Evolutionary conservation across 2,113 vertebrate species (phyloP), one percentile per base, ranked within the genome.

Genomic region (Callocephalon fimbriatum): DNA sequence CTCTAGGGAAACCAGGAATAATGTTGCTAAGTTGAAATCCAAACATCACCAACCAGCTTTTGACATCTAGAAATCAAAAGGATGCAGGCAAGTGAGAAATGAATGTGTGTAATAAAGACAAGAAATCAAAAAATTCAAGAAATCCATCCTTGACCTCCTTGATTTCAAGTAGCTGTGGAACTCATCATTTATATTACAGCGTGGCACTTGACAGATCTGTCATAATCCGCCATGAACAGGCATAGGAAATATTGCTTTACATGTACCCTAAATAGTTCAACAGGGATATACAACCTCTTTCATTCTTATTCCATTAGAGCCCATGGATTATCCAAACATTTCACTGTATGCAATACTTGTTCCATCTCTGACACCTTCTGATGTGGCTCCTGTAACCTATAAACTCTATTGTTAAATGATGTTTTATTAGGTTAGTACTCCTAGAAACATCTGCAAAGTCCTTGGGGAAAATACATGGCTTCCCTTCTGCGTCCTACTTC

Each of bases 1-100:
- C 99, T 97, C 99, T 98, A 67, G 99, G 99, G 96, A 99, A 99
- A 85, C 99, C 99, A 40, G 99, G 99, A 97, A 99, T 99, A 87
- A 99, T 99, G 98, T 99, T 99, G 98, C 99, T 99, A 71, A 99
- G 99, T 97, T 99, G 99, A 98, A 99, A 99, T 97, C 99, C 99
- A 97, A 99, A 99, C 99, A 99, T 99, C 97, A 99, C 99, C 95
- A 99, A 98, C 99, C 99, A 99, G 97, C 99, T 99, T 98, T 99
- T 99, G 98, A 99, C 99, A 98, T 99, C 99, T 99, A 53, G 67
- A 63, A 93, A 97, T 65, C 44, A 95, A 95, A 97, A 97, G 37
- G 92, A 94, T 97, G 81, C 62, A 94, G 26, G 22, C 38, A 91
- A 87, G 48, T 95, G 47, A 96, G 90, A 95, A 87, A 84, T 26